Conservation (phyloP, 2,113 vertebrate species). For the Patagioenas fasciata region DNA sequence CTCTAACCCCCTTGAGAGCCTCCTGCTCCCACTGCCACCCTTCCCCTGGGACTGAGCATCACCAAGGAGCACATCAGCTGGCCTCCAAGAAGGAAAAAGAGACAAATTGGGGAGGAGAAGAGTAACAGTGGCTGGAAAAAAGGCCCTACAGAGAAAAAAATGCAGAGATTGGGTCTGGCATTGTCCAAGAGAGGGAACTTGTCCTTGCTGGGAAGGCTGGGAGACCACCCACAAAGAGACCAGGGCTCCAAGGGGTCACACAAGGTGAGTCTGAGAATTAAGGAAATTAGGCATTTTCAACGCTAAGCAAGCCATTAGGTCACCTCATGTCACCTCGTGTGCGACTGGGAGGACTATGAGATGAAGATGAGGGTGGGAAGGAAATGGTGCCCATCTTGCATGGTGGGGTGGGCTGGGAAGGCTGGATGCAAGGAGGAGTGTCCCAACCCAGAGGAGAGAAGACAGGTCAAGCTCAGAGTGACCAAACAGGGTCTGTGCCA, state of each 20-base stretch:
- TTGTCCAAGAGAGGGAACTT: background rate
- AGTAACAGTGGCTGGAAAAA: background rate
- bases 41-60: background rate
- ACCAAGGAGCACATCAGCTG: background rate
- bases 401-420: background rate
- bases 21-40: fast-evolving
- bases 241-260: fast-evolving
- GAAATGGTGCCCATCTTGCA: background rate
- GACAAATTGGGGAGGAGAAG: background rate
- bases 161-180: background rate
- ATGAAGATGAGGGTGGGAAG: background rate
- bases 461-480: background rate
- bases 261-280: background rate
- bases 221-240: background rate
- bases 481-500: background rate
- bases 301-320: background rate
- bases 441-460: background rate
- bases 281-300: background rate
- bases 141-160: background rate
- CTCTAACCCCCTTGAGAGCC: background rate
- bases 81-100: background rate
- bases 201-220: background rate
- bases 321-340: background rate
- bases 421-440: fast-evolving
- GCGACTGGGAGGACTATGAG: background rate